Evolutionary conservation across 2,113 vertebrate species (phyloP), one percentile per base, ranked within the genome.

Genomic region (Deroptyus accipitrinus): DNA sequence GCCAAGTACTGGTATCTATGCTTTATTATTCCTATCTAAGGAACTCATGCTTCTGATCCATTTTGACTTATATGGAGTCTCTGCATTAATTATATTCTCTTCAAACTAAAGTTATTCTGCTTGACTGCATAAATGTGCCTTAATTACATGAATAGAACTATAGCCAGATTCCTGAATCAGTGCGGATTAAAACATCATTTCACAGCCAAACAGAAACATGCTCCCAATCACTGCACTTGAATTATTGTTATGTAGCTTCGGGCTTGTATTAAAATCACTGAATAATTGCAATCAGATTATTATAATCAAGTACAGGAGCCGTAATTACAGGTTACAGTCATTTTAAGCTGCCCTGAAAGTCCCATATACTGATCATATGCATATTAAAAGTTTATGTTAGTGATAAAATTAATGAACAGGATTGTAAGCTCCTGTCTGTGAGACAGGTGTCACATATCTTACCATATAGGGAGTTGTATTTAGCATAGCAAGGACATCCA

Each of bases 281-380:
- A 99, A 99, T 99, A 99, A 99, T 99, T 99, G 99, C 99, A 99
- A 99, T 99, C 99, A 99, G 99, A 99, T 99, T 99, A 99, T 99
- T 99, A 99, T 99, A 99, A 99, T 99, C 99, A 99, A 99, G 99
- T 99, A 98, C 98, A 99, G 98, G 98, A 99, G 98, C 98, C 98
- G 99, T 99, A 99, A 99, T 99, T 99, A 99, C 98, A 99, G 99
- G 99, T 99, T 99, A 98, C 98, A 99, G 98, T 99, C 98, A 99
- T 98, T 99, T 98, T 99, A 99, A 99, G 97, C 98, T 98, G 98
- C 98, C 98, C 98, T 99, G 98, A 97, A 99, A 99, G 98, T 99
- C 99, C 98, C 98, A 98, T 98, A 98, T 98, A 98, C 97, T 98
- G 98, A 99, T 98, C 97, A 98, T 98, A 98, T 97, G 98, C 98